Evolutionary conservation across 2,888 invertebrate species (phyloP), one percentile per base, ranked within the genome.

Genomic region (Gymnoscelis rufifasciata): DNA sequence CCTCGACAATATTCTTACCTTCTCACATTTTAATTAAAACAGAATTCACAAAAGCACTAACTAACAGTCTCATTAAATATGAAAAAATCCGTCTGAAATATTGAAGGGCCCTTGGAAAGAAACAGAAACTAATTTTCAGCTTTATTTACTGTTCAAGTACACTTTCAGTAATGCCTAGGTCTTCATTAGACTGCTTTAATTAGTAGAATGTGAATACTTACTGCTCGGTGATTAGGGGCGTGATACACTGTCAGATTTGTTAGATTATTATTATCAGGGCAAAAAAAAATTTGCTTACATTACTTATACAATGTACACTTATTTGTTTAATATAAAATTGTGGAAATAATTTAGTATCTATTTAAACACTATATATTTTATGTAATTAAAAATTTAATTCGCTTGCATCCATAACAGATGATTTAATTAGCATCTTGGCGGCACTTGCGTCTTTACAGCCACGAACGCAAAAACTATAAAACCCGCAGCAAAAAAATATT

Each of bases 121-220:
- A 62, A 68, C 63, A 61, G 65, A 64, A 72, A 71, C 72, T 71
- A 74, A 77, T 78, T 80, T 74, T 64, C 67, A 68, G 66, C 63
- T 73, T 71, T 78, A 75, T 78, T 77, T 75, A 74, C 72, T 67
- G 64, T 60, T 60, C 57, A 68, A 68, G 69, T 68, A 61, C 71
- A 64, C 60, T 65, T 52, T 44, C 61, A 45, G 63, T 56, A 58
- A 56, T 58, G 51, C 54, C 51, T 58, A 58, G 56, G 58, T 58
- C 58, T 58, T 58, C 56, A 57, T 68, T 66, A 57, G 61, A 64
- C 74, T 70, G 74, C 78, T 81, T 83, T 83, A 86, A 86, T 86
- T 83, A 84, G 75, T 68, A 74, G 69, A 79, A 76, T 72, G 71
- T 63, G 71, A 62, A 64, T 77, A 78, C 80, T 82, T 78, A 79